phyloP scores from a whole-genome alignment of 2,797 vertebrate species.

The Erpetoichthys calabaricus region DNA sequence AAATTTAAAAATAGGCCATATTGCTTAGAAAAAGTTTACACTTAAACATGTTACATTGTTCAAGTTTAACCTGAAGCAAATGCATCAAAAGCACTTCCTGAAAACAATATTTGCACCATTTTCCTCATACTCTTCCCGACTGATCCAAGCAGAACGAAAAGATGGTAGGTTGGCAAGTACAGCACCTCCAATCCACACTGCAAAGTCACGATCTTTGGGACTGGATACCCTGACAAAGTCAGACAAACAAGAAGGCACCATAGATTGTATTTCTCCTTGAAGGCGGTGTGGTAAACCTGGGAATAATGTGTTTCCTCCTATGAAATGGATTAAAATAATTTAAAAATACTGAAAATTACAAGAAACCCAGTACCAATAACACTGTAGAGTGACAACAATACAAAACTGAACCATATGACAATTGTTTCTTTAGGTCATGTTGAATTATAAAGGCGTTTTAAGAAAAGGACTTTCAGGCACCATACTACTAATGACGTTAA shows the following conservation, averaged over 20 bases:
- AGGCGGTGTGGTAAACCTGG: slow-evolving; percentile 43
- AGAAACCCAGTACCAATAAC: no score
- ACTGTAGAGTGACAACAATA: no score
- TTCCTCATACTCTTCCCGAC: slow-evolving; percentile 47
- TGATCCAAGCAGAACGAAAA: slow-evolving; percentile 44
- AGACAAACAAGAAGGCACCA: slow-evolving; percentile 24
- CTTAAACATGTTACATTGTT: no score
- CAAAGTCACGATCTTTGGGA: slow-evolving; percentile 40
- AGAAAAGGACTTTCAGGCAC: no score
- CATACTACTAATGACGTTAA: no score
- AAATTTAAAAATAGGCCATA: no score
- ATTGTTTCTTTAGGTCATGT: no score
- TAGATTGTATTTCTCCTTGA: slow-evolving; percentile 31
- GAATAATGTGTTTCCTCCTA: slow-evolving; percentile 58
- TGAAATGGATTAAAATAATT: background rate
- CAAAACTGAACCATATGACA: no score
- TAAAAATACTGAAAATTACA: background rate
- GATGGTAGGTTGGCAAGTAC: slow-evolving; percentile 35
- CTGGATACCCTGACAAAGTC: slow-evolving; percentile 31
- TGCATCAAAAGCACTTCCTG: slow-evolving; percentile 54
- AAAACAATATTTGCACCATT: slow-evolving; percentile 47
- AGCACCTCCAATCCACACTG: slow-evolving; percentile 51
- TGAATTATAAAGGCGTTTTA: no score
- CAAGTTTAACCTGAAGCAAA: no score
- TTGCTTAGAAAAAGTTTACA: no score